A percentile compares a stretch with the other conserved stretches of the same genome.
These are phyloP conservation scores for Silurus asotus DNA, from an alignment of 2,113 vertebrate genomes.

Conservation along the genomic window DNA sequence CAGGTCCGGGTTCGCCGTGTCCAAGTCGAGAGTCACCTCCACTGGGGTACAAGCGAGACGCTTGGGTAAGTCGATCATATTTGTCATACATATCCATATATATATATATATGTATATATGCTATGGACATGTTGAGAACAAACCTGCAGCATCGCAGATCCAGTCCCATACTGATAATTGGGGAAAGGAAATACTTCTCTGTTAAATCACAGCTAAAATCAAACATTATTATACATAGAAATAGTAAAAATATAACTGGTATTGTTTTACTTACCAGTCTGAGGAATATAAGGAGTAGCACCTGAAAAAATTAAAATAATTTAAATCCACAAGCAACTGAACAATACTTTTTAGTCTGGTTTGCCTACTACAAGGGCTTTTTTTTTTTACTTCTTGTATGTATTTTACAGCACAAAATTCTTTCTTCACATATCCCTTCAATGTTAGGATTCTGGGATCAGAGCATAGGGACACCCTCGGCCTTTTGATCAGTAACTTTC, in stretches of 20 bases:
- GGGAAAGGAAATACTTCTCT: not conserved
- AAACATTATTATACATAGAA: not conserved
- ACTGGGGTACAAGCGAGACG: conserved; percentile 63
- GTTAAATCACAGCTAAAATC: not conserved
- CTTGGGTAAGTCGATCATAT: not conserved
- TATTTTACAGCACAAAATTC: no score
- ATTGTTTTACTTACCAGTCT: conserved; percentile 61
- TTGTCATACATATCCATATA: not conserved
- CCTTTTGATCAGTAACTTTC: no score
- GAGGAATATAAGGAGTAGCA: conserved; percentile 72
- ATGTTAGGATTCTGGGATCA: no score
- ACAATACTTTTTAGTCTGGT: not conserved
- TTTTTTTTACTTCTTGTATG: no score
- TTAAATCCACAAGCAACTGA: no score
- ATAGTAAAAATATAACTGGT: not conserved
- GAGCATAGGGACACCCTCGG: no score
- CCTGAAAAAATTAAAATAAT: conserved; percentile 58
- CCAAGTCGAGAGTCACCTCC: conserved; percentile 77
- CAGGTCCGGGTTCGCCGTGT: conserved; percentile 78
- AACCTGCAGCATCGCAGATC: conserved; percentile 75
- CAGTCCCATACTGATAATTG: conserved; percentile 73
- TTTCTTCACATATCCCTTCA: no score
- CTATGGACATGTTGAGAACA: not conserved
- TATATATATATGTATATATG: not conserved
- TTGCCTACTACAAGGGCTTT: not conserved